Evolutionary conservation across 92 coral and sea anemone species (phyloP).

Genomic region (Porites rus): DNA sequence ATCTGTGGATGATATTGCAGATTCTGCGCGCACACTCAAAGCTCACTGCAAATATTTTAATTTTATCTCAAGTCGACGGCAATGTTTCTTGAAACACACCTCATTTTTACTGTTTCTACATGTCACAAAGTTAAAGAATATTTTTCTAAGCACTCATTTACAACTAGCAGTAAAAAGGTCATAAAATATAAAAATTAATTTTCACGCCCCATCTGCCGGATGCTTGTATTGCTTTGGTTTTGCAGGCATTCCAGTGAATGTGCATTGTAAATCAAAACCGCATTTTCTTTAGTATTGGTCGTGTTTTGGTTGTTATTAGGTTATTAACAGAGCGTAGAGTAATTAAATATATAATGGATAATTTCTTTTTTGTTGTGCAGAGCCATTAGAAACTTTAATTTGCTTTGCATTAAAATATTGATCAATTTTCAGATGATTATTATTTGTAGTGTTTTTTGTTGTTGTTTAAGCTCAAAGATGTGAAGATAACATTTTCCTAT

Average conservation of each 20-base stretch:
- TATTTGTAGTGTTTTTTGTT: not conserved
- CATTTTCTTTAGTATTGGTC: constrained; percentile 9
- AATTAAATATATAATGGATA: not conserved
- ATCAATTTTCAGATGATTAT: not conserved
- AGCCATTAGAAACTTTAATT: not conserved
- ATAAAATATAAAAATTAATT: not conserved
- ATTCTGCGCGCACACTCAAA: no score
- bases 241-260: no score
- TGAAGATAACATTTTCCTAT: not conserved
- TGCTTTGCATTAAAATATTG: not conserved
- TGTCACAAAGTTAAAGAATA: not conserved
- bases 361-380: not conserved
- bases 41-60: not conserved
- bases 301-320: not conserved
- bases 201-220: not conserved
- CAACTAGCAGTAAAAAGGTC: not conserved
- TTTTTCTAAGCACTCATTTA: not conserved
- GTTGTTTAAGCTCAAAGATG: not conserved
- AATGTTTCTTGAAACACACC: not conserved
- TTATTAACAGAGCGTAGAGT: constrained; percentile 2
- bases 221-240: no score
- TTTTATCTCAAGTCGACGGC: not conserved
- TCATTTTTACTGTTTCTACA: not conserved
- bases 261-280: not conserved
- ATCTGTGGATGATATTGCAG: no score